These are phyloP conservation scores for Crypturellus undulatus DNA, from an alignment of 2,113 vertebrate species.

Conservation along the genomic window DNA sequence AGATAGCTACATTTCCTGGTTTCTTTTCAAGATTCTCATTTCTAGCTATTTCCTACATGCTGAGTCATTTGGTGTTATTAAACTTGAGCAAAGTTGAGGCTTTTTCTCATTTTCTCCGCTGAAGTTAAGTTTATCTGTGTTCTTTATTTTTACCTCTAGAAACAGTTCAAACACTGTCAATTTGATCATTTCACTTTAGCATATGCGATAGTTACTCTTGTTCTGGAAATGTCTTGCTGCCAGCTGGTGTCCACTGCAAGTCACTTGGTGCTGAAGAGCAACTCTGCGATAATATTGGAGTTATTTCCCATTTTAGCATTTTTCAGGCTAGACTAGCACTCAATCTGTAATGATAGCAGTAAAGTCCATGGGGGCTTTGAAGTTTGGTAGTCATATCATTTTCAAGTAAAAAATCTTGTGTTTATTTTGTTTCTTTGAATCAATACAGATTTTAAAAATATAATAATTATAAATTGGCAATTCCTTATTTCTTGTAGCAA, in stretches of 20 bases:
- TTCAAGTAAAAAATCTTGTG: neutral
- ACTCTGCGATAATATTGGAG: neutral
- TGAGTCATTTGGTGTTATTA: neutral
- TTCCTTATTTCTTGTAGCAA: neutral
- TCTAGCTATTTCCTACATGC: neutral
- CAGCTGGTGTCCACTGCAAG: neutral
- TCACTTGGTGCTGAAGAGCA: neutral
- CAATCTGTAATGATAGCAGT: neutral
- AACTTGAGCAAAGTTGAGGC: neutral
- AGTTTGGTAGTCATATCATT: neutral
- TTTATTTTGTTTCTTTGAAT: neutral
- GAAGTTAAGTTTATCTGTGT: neutral
- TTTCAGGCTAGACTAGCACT: neutral
- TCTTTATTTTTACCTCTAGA: neutral
- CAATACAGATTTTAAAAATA: slow-evolving; percentile 10
- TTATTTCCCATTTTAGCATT: neutral
- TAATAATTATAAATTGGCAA: neutral
- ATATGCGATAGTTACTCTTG: neutral
- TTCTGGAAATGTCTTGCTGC: neutral
- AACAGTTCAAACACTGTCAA: neutral
- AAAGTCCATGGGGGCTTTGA: neutral
- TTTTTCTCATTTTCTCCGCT: neutral
- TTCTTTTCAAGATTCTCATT: neutral
- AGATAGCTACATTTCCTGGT: neutral
- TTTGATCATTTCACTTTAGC: neutral